Percentiles rank a stretch among this genome's conserved stretches.
Evolutionary conservation across 2,797 vertebrate species (phyloP).

Genomic region (Coccyzus lansbergi): DNA sequence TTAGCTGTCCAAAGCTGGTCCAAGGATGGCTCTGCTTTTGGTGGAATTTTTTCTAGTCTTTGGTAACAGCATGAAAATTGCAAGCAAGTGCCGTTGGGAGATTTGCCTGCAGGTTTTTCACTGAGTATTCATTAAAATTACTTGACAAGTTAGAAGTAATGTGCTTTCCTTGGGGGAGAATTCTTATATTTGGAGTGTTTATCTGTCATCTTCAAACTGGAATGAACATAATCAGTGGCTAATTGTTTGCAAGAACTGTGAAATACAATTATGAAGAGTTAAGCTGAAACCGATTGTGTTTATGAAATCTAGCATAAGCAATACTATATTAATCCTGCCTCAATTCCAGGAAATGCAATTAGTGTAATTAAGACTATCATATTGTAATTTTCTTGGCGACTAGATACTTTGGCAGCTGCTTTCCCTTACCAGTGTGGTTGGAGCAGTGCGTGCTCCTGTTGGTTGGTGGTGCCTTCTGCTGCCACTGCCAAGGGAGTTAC

Average conservation of each 20-base stretch:
- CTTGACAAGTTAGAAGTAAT: constrained; percentile 27
- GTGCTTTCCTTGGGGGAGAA: constrained; percentile 47
- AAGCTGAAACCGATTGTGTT: constrained; percentile 57
- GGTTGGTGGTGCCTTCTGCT: not conserved
- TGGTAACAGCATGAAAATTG: not conserved
- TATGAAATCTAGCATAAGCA: constrained; percentile 58
- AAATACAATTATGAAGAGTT: constrained; percentile 51
- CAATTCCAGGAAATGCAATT: constrained; percentile 38
- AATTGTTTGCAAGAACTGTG: constrained; percentile 62
- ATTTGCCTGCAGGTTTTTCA: not conserved
- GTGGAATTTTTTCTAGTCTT: not conserved
- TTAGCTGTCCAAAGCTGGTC: not conserved
- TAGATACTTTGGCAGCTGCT: not conserved
- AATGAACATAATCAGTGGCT: constrained; percentile 66
- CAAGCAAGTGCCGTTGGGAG: not conserved
- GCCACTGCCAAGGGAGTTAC: constrained; percentile 8
- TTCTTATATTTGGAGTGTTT: constrained; percentile 45
- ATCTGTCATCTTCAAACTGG: constrained; percentile 45
- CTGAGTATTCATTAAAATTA: not conserved
- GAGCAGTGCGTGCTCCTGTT: not conserved
- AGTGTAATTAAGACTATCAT: constrained; percentile 62
- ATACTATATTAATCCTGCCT: constrained; percentile 53
- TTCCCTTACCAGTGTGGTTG: not conserved
- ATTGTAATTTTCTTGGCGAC: constrained; percentile 51
- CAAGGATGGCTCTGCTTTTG: not conserved